Evolutionary conservation across 2,888 invertebrate genomes (phyloP).

Genomic region (Calameuta pallipes): DNA sequence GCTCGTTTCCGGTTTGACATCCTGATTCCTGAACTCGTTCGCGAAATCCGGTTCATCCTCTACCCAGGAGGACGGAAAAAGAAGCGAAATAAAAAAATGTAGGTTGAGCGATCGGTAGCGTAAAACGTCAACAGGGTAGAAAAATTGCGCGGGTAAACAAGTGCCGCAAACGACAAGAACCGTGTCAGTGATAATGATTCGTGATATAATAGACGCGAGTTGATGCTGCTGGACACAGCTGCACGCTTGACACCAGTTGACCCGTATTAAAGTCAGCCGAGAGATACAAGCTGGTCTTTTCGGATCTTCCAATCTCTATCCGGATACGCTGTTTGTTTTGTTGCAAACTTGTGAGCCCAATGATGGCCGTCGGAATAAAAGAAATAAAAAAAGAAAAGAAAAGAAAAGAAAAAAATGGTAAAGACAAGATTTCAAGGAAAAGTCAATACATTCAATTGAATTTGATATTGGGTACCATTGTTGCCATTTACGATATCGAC

Average conservation of each 20-base stretch:
- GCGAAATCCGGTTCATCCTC: conserved; percentile 35
- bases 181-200: conserved; percentile 39
- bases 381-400: not conserved
- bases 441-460: not conserved
- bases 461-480: not conserved
- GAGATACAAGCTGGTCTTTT: not conserved
- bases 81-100: not conserved
- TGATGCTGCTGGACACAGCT: conserved; percentile 46
- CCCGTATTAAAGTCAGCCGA: conserved; percentile 36
- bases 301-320: not conserved
- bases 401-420: not conserved
- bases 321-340: not conserved
- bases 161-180: conserved; percentile 3
- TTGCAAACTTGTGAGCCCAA: not conserved
- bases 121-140: not conserved
- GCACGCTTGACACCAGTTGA: conserved; percentile 59
- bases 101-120: not conserved
- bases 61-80: conserved; percentile 1
- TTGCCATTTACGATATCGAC: not conserved
- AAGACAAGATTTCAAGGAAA: not conserved
- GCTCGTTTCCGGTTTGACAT: conserved; percentile 53
- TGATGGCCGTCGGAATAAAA: not conserved
- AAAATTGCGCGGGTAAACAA: not conserved
- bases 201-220: conserved; percentile 29
- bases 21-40: conserved; percentile 41